Percentiles rank a stretch among this genome's conserved stretches.
phyloP scores from a whole-genome alignment of 2,888 invertebrate genomes.

The Aromia moschata region DNA sequence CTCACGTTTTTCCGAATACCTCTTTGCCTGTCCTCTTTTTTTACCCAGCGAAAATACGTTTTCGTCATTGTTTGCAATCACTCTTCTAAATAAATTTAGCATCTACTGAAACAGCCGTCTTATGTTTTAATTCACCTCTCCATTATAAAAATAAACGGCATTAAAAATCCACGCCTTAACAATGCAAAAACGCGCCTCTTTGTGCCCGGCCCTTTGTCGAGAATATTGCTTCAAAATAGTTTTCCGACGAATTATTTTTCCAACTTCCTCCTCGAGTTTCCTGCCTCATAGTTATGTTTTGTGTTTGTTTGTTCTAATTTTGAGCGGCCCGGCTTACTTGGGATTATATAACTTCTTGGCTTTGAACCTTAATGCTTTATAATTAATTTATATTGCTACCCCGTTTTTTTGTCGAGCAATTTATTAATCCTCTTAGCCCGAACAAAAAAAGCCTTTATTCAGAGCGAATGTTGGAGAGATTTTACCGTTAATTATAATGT shows the following conservation, averaged over 20 bases:
- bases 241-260: constrained; percentile 43
- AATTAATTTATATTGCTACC: constrained; percentile 25
- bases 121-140: no score
- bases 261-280: constrained; percentile 28
- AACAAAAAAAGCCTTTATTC: no score
- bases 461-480: no score
- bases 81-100: no score
- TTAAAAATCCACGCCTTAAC: not conserved
- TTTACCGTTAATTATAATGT: no score
- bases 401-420: constrained; percentile 3
- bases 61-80: no score
- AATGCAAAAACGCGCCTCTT: constrained; percentile 6
- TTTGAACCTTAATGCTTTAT: constrained; percentile 25
- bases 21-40: no score
- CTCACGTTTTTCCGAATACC: no score
- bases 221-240: constrained; percentile 44
- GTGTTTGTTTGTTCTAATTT: constrained; percentile 26
- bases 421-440: constrained; percentile 2
- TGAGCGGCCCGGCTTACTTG: constrained; percentile 7
- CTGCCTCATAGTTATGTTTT: constrained; percentile 26
- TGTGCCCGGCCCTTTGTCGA: constrained; percentile 1
- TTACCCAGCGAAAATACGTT: no score
- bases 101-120: no score
- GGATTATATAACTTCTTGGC: constrained; percentile 24
- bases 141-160: not conserved